Conservation (phyloP, 1,140 invertebrate species). For the Whitmania pigra region DNA sequence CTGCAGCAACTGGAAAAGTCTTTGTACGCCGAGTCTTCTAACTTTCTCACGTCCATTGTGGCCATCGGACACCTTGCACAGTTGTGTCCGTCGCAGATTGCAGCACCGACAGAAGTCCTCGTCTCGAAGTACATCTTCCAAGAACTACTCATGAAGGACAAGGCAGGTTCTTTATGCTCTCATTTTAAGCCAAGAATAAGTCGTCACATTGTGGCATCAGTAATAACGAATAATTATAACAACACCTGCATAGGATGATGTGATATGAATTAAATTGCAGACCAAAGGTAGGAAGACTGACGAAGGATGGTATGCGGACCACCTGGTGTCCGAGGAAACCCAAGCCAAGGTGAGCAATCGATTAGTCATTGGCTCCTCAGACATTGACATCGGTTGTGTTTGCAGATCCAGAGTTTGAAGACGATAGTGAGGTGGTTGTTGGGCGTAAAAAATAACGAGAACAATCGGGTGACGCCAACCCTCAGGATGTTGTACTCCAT, state of each 20-base stretch:
- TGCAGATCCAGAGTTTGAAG: slow-evolving; percentile 70
- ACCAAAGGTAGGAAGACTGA: slow-evolving; percentile 31
- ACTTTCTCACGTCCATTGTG: slow-evolving; percentile 84
- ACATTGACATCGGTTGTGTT: not conserved
- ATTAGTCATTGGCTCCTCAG: not conserved
- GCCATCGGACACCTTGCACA: slow-evolving; percentile 83
- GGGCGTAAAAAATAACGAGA: slow-evolving; percentile 68
- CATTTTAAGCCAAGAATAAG: not conserved
- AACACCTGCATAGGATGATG: too few species aligned
- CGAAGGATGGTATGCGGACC: slow-evolving; percentile 71
- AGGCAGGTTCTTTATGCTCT: slow-evolving; percentile 29
- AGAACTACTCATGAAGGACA: slow-evolving; percentile 76
- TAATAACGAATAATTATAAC: too few species aligned
- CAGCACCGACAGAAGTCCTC: slow-evolving; percentile 75
- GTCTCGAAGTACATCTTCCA: slow-evolving; percentile 89
- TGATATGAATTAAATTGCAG: slow-evolving; percentile 24
- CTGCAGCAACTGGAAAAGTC: slow-evolving; percentile 43
- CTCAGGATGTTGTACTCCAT: slow-evolving; percentile 81
- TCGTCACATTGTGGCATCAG: not conserved
- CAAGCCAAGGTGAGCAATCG: slow-evolving; percentile 60
- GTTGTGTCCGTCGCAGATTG: slow-evolving; percentile 70
- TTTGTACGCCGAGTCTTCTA: slow-evolving; percentile 61
- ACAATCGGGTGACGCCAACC: slow-evolving; percentile 79
- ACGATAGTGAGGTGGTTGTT: slow-evolving; percentile 88
- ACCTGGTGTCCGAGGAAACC: slow-evolving; percentile 75